phyloP scores from a whole-genome alignment of 2,113 vertebrate species.

The Vulpes vulpes region DNA sequence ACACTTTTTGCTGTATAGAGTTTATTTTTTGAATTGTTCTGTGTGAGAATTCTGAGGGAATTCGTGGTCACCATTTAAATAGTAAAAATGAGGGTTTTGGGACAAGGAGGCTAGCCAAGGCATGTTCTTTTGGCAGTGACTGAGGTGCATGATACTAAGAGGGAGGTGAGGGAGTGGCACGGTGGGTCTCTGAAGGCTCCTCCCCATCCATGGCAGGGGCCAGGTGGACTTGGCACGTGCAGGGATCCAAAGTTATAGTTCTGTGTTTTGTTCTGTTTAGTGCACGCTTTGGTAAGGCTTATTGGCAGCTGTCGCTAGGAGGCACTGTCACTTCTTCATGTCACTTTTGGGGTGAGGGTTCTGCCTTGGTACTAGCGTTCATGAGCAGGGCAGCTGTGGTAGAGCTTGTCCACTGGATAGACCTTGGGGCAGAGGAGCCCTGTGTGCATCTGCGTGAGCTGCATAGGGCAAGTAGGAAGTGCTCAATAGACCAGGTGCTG shows the following conservation, averaged over 20 bases:
- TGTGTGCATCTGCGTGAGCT: too few species aligned
- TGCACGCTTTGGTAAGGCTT: not conserved
- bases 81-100: not conserved
- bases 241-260: not conserved
- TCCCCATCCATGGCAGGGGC: not conserved
- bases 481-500: not conserved
- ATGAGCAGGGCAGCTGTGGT: not conserved
- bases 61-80: not conserved
- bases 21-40: not conserved
- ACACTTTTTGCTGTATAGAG: not conserved
- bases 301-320: too few species aligned
- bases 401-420: too few species aligned
- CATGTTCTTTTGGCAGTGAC: not conserved
- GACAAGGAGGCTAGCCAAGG: not conserved
- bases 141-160: not conserved
- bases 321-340: not conserved
- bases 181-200: too few species aligned
- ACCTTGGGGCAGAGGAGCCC: not conserved
- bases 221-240: not conserved
- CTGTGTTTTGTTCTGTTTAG: not conserved
- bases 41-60: not conserved
- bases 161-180: not conserved
- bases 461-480: not conserved
- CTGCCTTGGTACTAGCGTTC: not conserved
- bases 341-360: not conserved